Evolutionary conservation across 92 coral and sea anemone species (phyloP), one percentile per base, ranked within the genome.

Genomic region (Hydrozoanthus gracilis): DNA sequence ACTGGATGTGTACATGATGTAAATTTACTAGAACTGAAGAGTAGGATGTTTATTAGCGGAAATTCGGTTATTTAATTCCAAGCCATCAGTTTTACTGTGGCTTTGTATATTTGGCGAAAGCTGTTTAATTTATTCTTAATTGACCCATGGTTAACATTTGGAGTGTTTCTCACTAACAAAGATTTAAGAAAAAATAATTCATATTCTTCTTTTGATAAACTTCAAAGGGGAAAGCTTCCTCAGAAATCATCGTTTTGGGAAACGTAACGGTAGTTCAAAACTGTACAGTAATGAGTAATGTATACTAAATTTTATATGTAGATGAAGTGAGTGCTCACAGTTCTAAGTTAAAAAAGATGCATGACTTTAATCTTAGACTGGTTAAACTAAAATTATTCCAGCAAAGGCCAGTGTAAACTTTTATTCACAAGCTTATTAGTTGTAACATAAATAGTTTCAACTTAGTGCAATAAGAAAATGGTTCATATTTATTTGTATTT

Each of bases 1-100:
- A 50, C 45, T 50, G 73, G 58, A 61, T 45, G 67, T 80, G 85
- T 67, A 80, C 46, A 80, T 65, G 85, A 49, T 80, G 74, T 80
- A 80, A 65, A 80, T 80, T 80, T 80, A 52, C 47, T 64, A 70
- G 20, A 64, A 70, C 73, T 27, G 39, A 27, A 27, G 39, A 65
- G 64, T 80, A 65, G 85, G 20, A 64, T 47, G 58, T 80, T 78
- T 78, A 78, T 60, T 48, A 78, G 71, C 58, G 61, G 39, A 27
- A 27, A 27, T 27, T 27, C 39, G 44, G 55, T 58, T 80, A 80
- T 80, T 80, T 80, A 80, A 80, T 10, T 76, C 44, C 13, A 13
- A 80, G 69, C 85, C 67, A 44, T 51, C 73, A 65, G 85, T 65
- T 80, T 64, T 62, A 65, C 85, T 64, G 73, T 27, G 66, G 62